Base-by-base conservation (phyloP, 2,888 invertebrate genomes). In the Brassicogethes aeneus region DNA sequence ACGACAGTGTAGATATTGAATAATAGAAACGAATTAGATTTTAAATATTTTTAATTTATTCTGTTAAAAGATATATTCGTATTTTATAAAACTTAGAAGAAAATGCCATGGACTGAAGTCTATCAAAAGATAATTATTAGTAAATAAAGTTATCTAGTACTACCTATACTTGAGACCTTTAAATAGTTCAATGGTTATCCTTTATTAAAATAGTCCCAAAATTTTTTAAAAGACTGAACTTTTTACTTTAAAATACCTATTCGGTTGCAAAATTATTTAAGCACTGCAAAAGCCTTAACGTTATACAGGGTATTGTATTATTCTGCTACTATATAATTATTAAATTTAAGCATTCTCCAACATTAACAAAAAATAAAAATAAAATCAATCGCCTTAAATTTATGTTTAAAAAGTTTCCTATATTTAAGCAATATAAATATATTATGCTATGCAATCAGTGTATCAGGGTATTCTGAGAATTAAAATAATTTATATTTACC, bases 1-100 rank as follows among this genome's bases (percentile, higher is more conserved):
- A 36, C 39, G 41, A 40, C 39, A 43, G 43, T 46, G 43, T 45
- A 46, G 36, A 37, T n/a, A 45, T 17, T 16, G 13, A 42, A 32
- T 23, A 12, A 3, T 32, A 13, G 12, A 32, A 32, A 32, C 32
- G 32, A 32, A 32, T 13, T 32, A 32, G 32, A 23, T 7, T 23
- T n/a, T 23, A 23, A 23, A 23, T 7, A 23, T 23, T 23, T 23
- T 23, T 23, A 23, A 23, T 23, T 23, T 5, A 23, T 10, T 23
- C 5, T 10, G 23, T 23, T 23, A 10, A 23, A 7, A 23, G n/a
- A n/a, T n/a, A n/a, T n/a, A 23, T 23, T 23, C 23, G 23, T 23
- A 23, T 23, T 23, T 23, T 23, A 23, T 23, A 23, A 23, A n/a
- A 23, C 10, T 5, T 23, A 23, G 23, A 23, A 7, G 5, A 23